Evolutionary conservation across 2,888 invertebrate genomes (phyloP), one percentile per base, ranked within the genome.

Genomic region (Maniola hyperantus): DNA sequence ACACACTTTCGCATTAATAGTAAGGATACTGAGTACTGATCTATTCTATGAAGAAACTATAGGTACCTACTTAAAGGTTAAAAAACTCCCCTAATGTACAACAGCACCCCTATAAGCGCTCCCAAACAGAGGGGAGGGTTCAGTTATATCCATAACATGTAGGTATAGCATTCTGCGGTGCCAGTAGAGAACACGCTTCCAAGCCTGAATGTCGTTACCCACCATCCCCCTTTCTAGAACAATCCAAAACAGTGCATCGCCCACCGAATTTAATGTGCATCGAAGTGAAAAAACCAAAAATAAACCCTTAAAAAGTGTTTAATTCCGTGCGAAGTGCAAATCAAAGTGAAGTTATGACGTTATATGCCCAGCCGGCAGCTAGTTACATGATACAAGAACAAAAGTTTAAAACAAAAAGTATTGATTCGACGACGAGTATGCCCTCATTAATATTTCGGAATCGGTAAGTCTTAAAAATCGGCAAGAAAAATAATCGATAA

Each of bases 371-470:
- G 72, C 87, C 88, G 83, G 89, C 90, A 87, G 83, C 86, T 75
- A 88, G 81, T 87, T 89, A 85, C 76, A 91, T 89, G 88, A 86
- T 88, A 84, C 81, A 85, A 77, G 84, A 90, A 87, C 85, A 87
- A 81, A 88, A 83, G 81, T 88, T 88, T 83, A 88, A 83, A 57
- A 57, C 42, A 42, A 57, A 57, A 87, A 88, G 81, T 81, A 89
- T 87, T 79, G 89, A 90, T 80, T 82, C 83, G 66, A 77, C 83
- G 76, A 78, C 82, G 75, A 87, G 86, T 81, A 94, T 94, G 94
- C 94, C 94, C 76, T 93, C 94, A 83, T 93, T 94, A 93, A 89
- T 94, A 88, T 93, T 93, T 87, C 93, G 93, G 87, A 93, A 94
- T 91, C 93, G 94, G 94, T 94, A 84, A 94, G 94, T 93, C 71